Conservation (phyloP, 2,888 invertebrate species). For the Platycnemis pennipes region DNA sequence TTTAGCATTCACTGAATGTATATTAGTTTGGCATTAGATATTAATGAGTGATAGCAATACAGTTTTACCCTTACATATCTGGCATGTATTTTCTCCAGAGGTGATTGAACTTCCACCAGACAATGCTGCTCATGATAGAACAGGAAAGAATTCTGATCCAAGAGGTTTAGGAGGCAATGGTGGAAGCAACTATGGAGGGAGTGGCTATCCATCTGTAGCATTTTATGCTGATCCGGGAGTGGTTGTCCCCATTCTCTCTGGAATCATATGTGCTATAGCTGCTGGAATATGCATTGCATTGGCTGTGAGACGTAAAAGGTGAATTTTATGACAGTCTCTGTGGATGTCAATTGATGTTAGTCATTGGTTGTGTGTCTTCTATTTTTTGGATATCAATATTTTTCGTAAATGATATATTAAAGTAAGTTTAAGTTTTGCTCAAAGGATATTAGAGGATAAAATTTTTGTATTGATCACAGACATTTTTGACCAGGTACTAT, state of each 20-base stretch:
- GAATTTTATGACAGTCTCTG: background rate
- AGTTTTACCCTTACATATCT: background rate
- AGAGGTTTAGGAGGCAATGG: slow-evolving; percentile 36
- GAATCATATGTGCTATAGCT: slow-evolving; percentile 79
- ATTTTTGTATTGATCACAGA: background rate
- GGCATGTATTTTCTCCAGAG: background rate
- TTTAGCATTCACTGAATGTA: too few relatives aligned
- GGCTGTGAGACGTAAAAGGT: slow-evolving; percentile 74
- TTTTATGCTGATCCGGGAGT: slow-evolving; percentile 78
- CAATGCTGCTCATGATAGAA: slow-evolving; percentile 20
- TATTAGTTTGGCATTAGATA: background rate
- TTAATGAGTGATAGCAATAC: background rate
- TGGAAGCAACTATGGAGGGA: slow-evolving; percentile 49
- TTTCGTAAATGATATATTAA: too few relatives aligned
- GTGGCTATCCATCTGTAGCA: slow-evolving; percentile 36
- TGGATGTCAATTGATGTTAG: background rate
- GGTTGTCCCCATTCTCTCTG: slow-evolving; percentile 79
- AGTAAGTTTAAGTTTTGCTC: too few relatives aligned
- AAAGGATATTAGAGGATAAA: background rate
- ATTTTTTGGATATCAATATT: too few relatives aligned
- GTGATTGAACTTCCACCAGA: slow-evolving; percentile 56
- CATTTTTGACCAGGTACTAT: slow-evolving; percentile 72
- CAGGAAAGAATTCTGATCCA: slow-evolving; percentile 47
- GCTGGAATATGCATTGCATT: slow-evolving; percentile 79
- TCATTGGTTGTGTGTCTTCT: too few relatives aligned